These are phyloP conservation scores for Acleris cristana DNA, from an alignment of 2,888 invertebrate genomes.

Conservation along the genomic window DNA sequence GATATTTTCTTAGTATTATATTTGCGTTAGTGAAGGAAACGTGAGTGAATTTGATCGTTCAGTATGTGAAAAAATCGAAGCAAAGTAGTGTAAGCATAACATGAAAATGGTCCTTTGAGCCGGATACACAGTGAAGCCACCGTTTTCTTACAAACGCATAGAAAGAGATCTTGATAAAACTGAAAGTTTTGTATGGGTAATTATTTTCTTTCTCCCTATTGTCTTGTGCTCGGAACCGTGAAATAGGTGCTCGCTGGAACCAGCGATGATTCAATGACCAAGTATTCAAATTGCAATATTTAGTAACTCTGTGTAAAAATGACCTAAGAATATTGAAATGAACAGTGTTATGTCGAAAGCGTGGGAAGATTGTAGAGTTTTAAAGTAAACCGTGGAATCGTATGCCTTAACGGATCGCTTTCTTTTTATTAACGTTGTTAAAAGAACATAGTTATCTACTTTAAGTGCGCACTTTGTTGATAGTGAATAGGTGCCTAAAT, in stretches of 20 bases:
- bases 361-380: conserved; percentile 37
- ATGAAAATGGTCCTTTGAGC: conserved; percentile 25
- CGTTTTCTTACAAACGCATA: conserved; percentile 41
- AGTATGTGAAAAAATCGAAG: too few relatives aligned
- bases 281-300: conserved; percentile 17
- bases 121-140: conserved; percentile 17
- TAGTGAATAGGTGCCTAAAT: too few relatives aligned
- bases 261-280: conserved; percentile 36
- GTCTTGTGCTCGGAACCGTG: conserved; percentile 71
- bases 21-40: too few relatives aligned
- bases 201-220: conserved; percentile 77
- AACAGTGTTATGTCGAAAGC: conserved; percentile 34
- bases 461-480: too few relatives aligned
- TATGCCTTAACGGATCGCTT: conserved; percentile 19
- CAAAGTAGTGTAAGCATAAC: background rate
- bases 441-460: background rate
- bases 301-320: conserved; percentile 1
- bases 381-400: conserved; percentile 49
- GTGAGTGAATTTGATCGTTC: too few relatives aligned
- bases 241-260: conserved; percentile 54
- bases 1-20: too few relatives aligned
- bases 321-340: conserved; percentile 20
- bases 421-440: conserved; percentile 20
- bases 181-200: conserved; percentile 64
- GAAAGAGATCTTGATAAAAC: conserved; percentile 55